Evolutionary conservation across 2,797 vertebrate species (phyloP), one percentile per base, ranked within the genome.

Genomic region (Momotus momota): DNA sequence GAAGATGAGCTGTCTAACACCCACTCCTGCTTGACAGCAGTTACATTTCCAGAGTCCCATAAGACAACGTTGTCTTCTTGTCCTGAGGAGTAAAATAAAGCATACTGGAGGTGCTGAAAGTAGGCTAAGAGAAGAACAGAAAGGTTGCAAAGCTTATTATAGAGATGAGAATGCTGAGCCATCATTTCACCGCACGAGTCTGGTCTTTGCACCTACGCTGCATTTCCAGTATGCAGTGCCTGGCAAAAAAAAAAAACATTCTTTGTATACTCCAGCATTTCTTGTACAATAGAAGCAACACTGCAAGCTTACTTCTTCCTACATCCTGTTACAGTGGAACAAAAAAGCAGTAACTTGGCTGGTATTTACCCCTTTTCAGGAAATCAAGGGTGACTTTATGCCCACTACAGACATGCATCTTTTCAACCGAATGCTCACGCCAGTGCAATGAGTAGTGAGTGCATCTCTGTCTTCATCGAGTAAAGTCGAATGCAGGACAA

Each of bases 1-100:
- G 81, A 90, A 91, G 92, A 95, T 93, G 74, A 93, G 86, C 81
- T 96, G 90, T 84, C 95, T 85, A 55, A 87, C 77, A 91, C 14
- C 73, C 60, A 54, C 78, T 85, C 90, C 66, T 86, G 90, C 94
- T 67, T 94, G 77, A 96, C 86, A 79, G 81, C 74, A 96, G 66
- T 70, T 86, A 79, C 81, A 12, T 55, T 88, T 82, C 66, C 81
- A 75, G 22, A 66, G 90, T 86, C 93, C 86, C 88, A 6, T 11
- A 94, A 95, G 92, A 92, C 83, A 86, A 70, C n/a, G 35, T 51
- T 25, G 81, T 94, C 92, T 88, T 92, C 86, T 77, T 86, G 58
- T 79, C 93, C 84, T 46, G 31, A 70, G 75, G 25, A 62, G 55
- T 31, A 85, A 88, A 94, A 95, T 83, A 51, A 91, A 94, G 81